Evolutionary conservation across 2,888 invertebrate genomes (phyloP).

Genomic region (Macrosoma leucophasiata): DNA sequence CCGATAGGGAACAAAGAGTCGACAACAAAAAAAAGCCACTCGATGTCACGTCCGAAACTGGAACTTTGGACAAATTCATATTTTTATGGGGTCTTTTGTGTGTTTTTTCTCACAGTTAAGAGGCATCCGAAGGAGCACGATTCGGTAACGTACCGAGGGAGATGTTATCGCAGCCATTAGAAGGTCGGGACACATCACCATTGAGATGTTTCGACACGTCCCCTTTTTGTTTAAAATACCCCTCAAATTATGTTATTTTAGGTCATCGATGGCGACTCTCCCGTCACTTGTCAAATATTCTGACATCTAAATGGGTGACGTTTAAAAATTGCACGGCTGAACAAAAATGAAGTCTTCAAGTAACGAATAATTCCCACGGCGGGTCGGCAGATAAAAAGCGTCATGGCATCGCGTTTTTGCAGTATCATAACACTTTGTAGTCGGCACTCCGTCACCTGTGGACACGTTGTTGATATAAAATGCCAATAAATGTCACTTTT

Average conservation of each 20-base stretch:
- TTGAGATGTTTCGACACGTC: conserved; percentile 69
- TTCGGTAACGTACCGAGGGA: conserved; percentile 62
- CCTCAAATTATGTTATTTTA: conserved; percentile 55
- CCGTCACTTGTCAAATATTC: conserved; percentile 28
- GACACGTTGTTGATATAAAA: conserved; percentile 71
- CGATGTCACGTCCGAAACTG: conserved; percentile 64
- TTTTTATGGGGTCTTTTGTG: conserved; percentile 65
- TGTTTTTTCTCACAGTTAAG: conserved; percentile 71
- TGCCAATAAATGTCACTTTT: conserved; percentile 74
- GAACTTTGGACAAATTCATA: conserved; percentile 63
- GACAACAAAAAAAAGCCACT: conserved; percentile 56
- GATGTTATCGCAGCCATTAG: conserved; percentile 70
- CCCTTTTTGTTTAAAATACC: conserved; percentile 47
- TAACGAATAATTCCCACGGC: conserved; percentile 52
- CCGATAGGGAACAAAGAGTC: conserved; percentile 52
- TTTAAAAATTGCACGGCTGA: conserved; percentile 5
- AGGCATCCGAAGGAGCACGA: conserved; percentile 68
- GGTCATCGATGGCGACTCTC: conserved; percentile 40
- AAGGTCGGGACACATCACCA: conserved; percentile 50
- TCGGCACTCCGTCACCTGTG: conserved; percentile 54
- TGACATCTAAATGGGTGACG: conserved; percentile 19
- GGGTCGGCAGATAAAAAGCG: conserved; percentile 47
- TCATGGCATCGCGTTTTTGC: conserved; percentile 57
- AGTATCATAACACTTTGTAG: conserved; percentile 58
- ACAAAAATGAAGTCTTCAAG: conserved; percentile 44